Conservation (phyloP, 2,888 invertebrate species). For the Noctua janthina region DNA sequence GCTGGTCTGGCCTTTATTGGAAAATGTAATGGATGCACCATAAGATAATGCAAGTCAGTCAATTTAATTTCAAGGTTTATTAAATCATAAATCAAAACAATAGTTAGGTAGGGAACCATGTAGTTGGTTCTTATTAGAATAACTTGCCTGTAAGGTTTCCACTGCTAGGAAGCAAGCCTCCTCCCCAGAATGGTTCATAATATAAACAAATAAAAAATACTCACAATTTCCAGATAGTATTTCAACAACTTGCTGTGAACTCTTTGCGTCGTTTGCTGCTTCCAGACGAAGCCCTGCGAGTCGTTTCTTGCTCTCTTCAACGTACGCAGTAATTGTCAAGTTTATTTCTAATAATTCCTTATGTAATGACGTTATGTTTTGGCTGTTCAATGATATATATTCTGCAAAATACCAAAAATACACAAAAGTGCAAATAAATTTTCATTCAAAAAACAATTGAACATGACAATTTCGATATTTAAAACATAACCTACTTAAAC, state of each 20-base stretch:
- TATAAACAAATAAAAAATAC: conserved; percentile 55
- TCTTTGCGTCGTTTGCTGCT: conserved; percentile 80
- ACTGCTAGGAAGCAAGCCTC: neutral
- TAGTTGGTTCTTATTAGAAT: neutral
- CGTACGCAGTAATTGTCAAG: conserved; percentile 83
- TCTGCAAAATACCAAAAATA: conserved; percentile 78
- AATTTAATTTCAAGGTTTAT: neutral
- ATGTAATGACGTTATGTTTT: conserved; percentile 81
- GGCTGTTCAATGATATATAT: conserved; percentile 81
- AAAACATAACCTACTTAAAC: conserved; percentile 87
- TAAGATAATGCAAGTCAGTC: neutral
- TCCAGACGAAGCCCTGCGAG: conserved; percentile 78
- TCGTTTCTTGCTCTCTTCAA: conserved; percentile 84
- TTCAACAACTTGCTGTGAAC: conserved; percentile 83
- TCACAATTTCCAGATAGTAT: conserved; percentile 83
- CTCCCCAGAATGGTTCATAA: neutral
- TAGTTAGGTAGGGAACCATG: neutral
- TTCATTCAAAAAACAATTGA: conserved; percentile 78
- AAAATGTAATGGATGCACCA: neutral
- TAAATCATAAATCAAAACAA: neutral
- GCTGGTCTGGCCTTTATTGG: neutral
- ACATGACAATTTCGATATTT: conserved; percentile 79
- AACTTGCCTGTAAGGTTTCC: neutral
- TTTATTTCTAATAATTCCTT: conserved; percentile 87
- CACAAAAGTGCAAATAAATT: conserved; percentile 41